Conservation (phyloP, 2,888 invertebrate species). For the Cylloceria caligata region DNA sequence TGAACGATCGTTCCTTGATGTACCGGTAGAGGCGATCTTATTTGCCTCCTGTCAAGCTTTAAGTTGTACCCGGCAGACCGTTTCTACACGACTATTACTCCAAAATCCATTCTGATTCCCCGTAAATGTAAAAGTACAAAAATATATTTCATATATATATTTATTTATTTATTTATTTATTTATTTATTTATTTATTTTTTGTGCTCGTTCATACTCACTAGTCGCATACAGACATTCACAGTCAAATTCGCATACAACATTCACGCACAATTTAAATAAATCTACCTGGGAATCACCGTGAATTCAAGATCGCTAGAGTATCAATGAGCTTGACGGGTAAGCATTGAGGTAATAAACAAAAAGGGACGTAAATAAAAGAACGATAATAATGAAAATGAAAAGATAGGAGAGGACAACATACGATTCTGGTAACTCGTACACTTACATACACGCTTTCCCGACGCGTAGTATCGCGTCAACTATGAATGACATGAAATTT, state of each 20-base stretch:
- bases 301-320: conserved; percentile 55
- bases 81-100: conserved; percentile 24
- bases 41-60: conserved; percentile 17
- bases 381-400: conserved; percentile 10
- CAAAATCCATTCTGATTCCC: conserved; percentile 65
- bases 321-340: conserved; percentile 41
- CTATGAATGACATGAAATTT: conserved; percentile 22
- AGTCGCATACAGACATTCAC: conserved; percentile 4
- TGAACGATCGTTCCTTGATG: neutral
- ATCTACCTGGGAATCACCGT: conserved; percentile 62
- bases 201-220: conserved; percentile 46
- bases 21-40: neutral
- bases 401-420: conserved; percentile 60
- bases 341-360: conserved; percentile 48
- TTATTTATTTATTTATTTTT: conserved; percentile 67
- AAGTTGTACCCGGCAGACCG: conserved; percentile 16
- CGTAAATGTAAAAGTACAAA: conserved; percentile 72
- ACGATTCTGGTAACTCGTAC: conserved; percentile 76
- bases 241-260: conserved; percentile 25
- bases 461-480: conserved; percentile 22
- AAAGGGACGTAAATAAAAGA: conserved; percentile 9
- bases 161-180: conserved; percentile 67
- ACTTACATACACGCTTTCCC: conserved; percentile 72
- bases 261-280: conserved; percentile 60
- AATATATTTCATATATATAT: conserved; percentile 72